Base-by-base conservation (phyloP, 2,113 vertebrate species). In the Holacanthus passer region DNA sequence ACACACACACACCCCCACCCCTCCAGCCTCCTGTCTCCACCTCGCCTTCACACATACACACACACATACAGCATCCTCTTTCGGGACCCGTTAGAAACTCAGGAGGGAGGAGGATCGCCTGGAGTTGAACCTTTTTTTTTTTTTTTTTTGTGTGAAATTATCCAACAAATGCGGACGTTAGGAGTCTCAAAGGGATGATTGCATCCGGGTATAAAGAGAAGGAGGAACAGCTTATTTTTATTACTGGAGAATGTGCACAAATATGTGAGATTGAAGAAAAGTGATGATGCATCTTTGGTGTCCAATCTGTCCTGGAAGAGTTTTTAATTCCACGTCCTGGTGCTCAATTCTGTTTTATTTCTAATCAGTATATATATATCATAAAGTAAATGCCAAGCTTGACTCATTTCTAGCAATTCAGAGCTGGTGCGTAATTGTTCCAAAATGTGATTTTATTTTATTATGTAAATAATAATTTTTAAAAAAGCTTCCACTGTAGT, bases 1-100 rank as follows among this genome's bases (percentile, higher is more conserved):
- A 2, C 74, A 50, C 60, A 22, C 53, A 17, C 74, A n/a, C 52
- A 14, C n/a, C n/a, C n/a, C 74, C 77, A 68, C 81, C 73, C 86
- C 65, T 71, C 67, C 53, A 55, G 66, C 53, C 77, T 56, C 53
- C 77, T 56, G 50, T 60, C 68, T 69, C 75, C 85, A 79, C 41
- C 74, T 64, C 78, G 58, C 53, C 53, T 50, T 27, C 66, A 47
- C 58, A 31, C 76, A 75, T 12, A 2, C 74, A 50, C 60, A 22
- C 53, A 17, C 74, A n/a, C 52, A 14, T 64, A 68, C 67, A 5
- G 48, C 24, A 67, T 85, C 83, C 86, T 85, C 87, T 76, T 53
- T 68, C 71, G 80, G 90, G 89, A 87, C 87, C 71, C 64, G 73
- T 31, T 50, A 55, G 27, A 35, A 83, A 85, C 73, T 85, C 88